Evolutionary conservation across 1,140 invertebrate species (phyloP).

Genomic region (Lutraria rhynchaena): DNA sequence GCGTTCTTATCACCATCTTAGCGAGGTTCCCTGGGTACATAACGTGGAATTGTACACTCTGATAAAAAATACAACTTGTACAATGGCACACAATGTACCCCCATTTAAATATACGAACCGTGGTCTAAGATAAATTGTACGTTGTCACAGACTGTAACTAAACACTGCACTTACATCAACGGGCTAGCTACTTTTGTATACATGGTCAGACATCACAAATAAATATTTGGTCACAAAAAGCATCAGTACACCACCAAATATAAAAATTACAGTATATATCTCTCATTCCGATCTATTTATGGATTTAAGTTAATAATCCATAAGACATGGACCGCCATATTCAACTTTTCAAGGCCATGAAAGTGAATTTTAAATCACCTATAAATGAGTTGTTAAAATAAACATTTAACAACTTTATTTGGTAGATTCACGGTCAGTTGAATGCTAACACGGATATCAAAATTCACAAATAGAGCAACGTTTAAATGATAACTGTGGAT

Average conservation of each 20-base stretch:
- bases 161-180: too few species aligned
- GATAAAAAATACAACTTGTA: too few species aligned
- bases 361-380: conserved; percentile 45
- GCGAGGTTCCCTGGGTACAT: too few species aligned
- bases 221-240: conserved; percentile 61
- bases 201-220: conserved; percentile 56
- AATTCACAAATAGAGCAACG: conserved; percentile 31
- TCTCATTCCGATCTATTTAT: conserved; percentile 8
- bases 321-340: conserved; percentile 26
- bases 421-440: conserved; percentile 46
- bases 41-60: too few species aligned
- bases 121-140: too few species aligned
- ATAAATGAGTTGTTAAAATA: conserved; percentile 42
- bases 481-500: conserved; percentile 38
- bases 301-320: conserved; percentile 19
- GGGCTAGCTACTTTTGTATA: conserved; percentile 11
- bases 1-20: too few species aligned
- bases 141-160: too few species aligned
- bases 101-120: too few species aligned
- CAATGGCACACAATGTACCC: too few species aligned
- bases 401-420: conserved; percentile 34
- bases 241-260: conserved; percentile 58
- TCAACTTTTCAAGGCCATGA: conserved; percentile 52
- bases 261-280: conserved; percentile 53
- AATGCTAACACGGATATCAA: conserved; percentile 52